Base-by-base conservation (phyloP, 2,797 vertebrate genomes). In the Australoheros facetus region DNA sequence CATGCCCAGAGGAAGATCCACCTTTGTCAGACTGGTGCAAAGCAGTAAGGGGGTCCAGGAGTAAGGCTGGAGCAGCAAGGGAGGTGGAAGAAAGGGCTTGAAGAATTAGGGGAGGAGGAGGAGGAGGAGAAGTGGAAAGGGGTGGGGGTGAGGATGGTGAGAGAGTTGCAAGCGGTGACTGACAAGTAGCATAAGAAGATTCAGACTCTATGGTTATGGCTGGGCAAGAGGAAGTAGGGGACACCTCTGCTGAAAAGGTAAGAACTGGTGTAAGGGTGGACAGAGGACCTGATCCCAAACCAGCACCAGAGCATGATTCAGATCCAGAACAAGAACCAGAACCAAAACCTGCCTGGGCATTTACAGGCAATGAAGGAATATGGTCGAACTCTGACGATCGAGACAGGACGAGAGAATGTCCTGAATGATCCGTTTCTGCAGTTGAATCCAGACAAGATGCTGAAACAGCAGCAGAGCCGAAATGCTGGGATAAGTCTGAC, bases 191-290 rank as follows among this genome's bases (percentile, higher is more conserved):
- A 2, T 42, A 28, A 21, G 48, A 77, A 13, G 71, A 73, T 57
- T 88, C 92, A 9, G 82, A 59, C 45, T 92, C 86, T 9, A 94
- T 84, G 10, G 83, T 92, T 53, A 94, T 92, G 55, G 86, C 80
- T 19, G 92, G 93, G 76, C 87, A 91, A 39, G 70, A 75, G 11
- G 75, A 34, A 0, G 56, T 37, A 2, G 72, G 16, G 53, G 62
- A 21, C 6, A 32, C 48, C 12, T 66, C 64, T 26, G 69, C 55
- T 21, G 32, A 74, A 32, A 75, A 16, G 16, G 42, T 56, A 34
- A 83, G 56, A n/a, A 45, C 56, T 28, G 75, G 75, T 19, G 37
- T 34, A 53, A 34, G 39, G 37, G 30, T 2, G 1, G 70, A 58
- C 3, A 75, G 17, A 28, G 39, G 55, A 64, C 21, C 75, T 30